Conservation (phyloP, 2,113 vertebrate genomes). For the Gymnocephalus cernua region DNA sequence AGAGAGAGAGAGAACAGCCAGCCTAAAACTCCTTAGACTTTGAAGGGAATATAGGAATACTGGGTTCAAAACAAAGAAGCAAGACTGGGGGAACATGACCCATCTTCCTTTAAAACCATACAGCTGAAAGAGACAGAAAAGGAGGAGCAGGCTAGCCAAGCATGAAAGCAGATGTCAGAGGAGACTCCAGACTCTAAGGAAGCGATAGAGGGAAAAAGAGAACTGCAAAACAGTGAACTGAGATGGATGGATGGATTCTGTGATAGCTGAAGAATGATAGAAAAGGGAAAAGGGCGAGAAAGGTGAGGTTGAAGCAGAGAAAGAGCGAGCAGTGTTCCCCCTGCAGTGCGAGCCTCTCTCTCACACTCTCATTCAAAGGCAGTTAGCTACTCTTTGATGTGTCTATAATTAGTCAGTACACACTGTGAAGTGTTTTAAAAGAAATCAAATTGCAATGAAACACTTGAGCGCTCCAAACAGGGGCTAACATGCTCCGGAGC, state of each 20-base stretch:
- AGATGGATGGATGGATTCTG: conserved; percentile 60
- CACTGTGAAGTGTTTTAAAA: conserved; percentile 83
- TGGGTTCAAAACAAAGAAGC: conserved; percentile 37
- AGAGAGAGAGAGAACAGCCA: conserved; percentile 11
- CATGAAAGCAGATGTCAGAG: conserved; percentile 84
- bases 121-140: conserved; percentile 43
- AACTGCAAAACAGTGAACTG: conserved; percentile 34
- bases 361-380: conserved; percentile 79
- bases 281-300: conserved; percentile 48
- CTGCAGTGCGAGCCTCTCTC: conserved; percentile 64
- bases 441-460: conserved; percentile 85
- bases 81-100: conserved; percentile 29
- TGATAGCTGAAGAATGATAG: conserved; percentile 53
- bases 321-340: conserved; percentile 53
- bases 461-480: conserved; percentile 79
- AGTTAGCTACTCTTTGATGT: conserved; percentile 85
- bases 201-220: conserved; percentile 30
- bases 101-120: conserved; percentile 47
- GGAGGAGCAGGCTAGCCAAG: conserved; percentile 76
- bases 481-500: conserved; percentile 76
- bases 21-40: conserved; percentile 15
- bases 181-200: conserved; percentile 47
- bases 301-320: conserved; percentile 40
- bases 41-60: conserved; percentile 13
- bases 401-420: conserved; percentile 85